Evolutionary conservation across 1,140 invertebrate species (phyloP).

Genomic region (Sitophilus oryzae): DNA sequence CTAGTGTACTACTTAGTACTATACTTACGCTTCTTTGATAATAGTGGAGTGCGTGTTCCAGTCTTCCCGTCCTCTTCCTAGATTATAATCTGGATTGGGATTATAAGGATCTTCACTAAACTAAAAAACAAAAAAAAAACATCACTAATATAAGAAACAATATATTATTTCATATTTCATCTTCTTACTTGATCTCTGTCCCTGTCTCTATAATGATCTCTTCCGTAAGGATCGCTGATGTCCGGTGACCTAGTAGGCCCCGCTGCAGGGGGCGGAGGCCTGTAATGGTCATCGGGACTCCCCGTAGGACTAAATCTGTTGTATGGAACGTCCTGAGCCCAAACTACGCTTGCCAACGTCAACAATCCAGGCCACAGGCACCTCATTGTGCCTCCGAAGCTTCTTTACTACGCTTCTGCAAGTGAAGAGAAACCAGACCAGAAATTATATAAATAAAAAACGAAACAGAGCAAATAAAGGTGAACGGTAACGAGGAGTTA

Average conservation of each 20-base stretch:
- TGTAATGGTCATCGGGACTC: neutral
- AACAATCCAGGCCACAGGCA: neutral
- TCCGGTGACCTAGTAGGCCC: slow-evolving; percentile 18
- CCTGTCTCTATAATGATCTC: slow-evolving; percentile 18
- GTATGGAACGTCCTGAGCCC: neutral
- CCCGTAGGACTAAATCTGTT: neutral
- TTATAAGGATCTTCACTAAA: slow-evolving; percentile 4
- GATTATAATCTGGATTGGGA: slow-evolving; percentile 3
- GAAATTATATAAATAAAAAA: too few relatives aligned
- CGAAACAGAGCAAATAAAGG: too few relatives aligned
- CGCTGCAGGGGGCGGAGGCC: neutral
- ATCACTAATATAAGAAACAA: slow-evolving; percentile 1
- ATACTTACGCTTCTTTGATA: slow-evolving; percentile 37
- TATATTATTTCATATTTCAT: neutral
- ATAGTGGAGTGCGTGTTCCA: slow-evolving; percentile 34
- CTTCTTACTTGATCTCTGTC: slow-evolving; percentile 8
- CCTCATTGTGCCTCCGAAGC: too few relatives aligned
- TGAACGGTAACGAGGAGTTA: too few relatives aligned
- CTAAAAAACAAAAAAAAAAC: slow-evolving; percentile 2
- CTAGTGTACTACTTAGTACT: too few relatives aligned
- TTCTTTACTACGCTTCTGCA: too few relatives aligned
- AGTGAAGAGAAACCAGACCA: too few relatives aligned
- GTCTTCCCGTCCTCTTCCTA: neutral
- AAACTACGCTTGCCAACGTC: neutral
- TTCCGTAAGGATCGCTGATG: slow-evolving; percentile 6